Evolutionary conservation across 2,797 vertebrate genomes (phyloP), one percentile per base, ranked within the genome.

Genomic region (Gallinago solitaria): DNA sequence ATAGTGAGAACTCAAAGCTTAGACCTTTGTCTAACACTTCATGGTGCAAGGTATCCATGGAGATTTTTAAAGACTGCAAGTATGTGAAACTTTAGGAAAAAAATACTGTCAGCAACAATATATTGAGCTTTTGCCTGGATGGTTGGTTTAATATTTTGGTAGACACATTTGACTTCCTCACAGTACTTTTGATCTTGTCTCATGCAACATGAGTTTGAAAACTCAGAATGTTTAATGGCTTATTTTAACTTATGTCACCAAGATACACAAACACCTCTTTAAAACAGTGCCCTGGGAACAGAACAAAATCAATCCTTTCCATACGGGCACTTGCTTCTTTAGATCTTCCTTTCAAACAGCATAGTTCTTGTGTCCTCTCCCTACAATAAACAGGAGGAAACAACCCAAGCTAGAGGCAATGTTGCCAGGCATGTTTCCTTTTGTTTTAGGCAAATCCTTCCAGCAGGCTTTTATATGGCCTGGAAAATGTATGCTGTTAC

Each of bases 251-350:
- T 67, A 75, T 33, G 35, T 87, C 85, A 96, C 33, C 20, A n/a
- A 94, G 75, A 60, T 82, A 71, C 37, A 93, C 41, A 95, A 95
- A 95, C 83, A 93, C 37, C 47, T 95, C 84, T 92, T 93, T 94
- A 67, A 94, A 96, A 93, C 37, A 76, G 48, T 53, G 33, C 45
- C 74, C 82, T 71, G 21, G 83, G 35, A 95, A 80, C 18, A 76
- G 53, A 76, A 76, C 30, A 83, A 93, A 95, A 91, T 81, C 53
- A 92, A 57, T 77, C 39, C 32, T 59, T 69, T 92, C 64, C 53
- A 41, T 50, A 17, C 10, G 32, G 78, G 67, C 39, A 57, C 18
- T 81, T 45, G 28, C 23, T 92, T 88, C 76, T 71, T 95, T 48
- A 85, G 65, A 47, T 76, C 51, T 93, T 90, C 56, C 25, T 89